These are phyloP conservation scores for Drosophila murphyi DNA, from an alignment of 1,140 invertebrate genomes.

Conservation along the genomic window DNA sequence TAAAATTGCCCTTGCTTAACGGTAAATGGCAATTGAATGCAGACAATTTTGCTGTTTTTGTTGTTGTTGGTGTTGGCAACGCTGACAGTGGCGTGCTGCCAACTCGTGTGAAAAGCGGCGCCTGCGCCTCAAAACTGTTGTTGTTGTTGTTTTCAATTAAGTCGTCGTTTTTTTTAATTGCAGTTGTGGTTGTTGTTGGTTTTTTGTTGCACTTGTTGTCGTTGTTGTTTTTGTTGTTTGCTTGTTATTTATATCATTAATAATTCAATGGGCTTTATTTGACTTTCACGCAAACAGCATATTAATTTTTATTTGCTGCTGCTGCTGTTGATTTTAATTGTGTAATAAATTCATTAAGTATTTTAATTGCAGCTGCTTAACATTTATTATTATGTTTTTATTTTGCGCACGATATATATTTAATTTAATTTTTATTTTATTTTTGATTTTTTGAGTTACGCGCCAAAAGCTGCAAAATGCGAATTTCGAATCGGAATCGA, in stretches of 20 bases:
- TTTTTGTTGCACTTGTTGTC: constrained; percentile 1
- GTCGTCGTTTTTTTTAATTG: constrained; percentile 42
- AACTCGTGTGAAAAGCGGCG: constrained; percentile 76
- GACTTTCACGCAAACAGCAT: constrained; percentile 73
- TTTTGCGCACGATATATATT: constrained; percentile 11
- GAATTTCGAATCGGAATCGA: constrained; percentile 22
- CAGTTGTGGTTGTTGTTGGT: neutral
- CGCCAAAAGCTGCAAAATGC: constrained; percentile 43
- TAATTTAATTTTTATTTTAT: neutral
- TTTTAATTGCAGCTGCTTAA: constrained; percentile 68
- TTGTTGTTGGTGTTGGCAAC: neutral
- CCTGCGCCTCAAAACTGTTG: constrained; percentile 56
- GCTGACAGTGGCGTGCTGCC: constrained; percentile 52
- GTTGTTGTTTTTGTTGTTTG: constrained; percentile 25
- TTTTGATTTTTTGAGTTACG: constrained; percentile 34
- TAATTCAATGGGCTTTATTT: constrained; percentile 58
- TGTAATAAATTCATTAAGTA: constrained; percentile 80
- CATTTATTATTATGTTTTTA: constrained; percentile 48
- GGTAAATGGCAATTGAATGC: constrained; percentile 58
- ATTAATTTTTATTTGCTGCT: constrained; percentile 61
- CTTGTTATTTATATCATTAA: constrained; percentile 67
- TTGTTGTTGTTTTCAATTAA: constrained; percentile 46
- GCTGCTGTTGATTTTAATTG: constrained; percentile 58
- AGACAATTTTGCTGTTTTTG: neutral
- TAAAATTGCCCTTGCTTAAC: constrained; percentile 34